Percentiles rank a stretch among this genome's conserved stretches.
Conservation (phyloP, 2,113 vertebrate species). For the Centropristis striata region DNA sequence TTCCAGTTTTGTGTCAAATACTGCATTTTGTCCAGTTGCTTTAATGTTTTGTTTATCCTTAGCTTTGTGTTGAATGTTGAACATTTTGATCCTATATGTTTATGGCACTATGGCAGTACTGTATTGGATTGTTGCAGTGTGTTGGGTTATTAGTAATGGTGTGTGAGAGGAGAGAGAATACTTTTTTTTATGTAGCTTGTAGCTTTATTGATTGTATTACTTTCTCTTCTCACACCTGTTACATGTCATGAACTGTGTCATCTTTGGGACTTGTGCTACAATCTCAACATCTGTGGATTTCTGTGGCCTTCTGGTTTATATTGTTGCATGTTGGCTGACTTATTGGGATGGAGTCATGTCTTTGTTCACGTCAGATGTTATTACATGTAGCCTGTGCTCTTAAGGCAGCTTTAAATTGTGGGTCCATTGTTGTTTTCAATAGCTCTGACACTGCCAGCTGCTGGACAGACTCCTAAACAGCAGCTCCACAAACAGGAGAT, state of each 20-base stretch:
- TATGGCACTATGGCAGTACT: not conserved
- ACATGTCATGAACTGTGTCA: no score
- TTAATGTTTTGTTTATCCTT: not conserved
- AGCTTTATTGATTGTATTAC: no score
- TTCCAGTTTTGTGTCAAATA: not conserved
- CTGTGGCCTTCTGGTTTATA: no score
- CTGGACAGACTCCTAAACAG: constrained; percentile 53
- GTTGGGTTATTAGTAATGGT: constrained; percentile 3
- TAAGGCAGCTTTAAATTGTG: not conserved
- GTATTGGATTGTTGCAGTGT: not conserved
- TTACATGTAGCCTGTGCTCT: not conserved
- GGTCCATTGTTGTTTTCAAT: constrained; percentile 36
- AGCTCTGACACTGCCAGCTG: constrained; percentile 55
- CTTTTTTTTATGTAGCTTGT: no score
- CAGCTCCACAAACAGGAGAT: constrained; percentile 44
- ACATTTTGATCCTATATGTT: constrained; percentile 13
- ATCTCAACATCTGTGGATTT: no score
- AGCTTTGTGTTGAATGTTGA: not conserved
- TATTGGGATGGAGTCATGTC: no score
- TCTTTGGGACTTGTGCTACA: no score
- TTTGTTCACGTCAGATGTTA: not conserved
- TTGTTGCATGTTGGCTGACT: no score
- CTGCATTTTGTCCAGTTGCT: not conserved
- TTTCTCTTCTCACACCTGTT: not conserved
- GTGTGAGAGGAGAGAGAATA: not conserved